Evolutionary conservation across 2,113 vertebrate genomes (phyloP).

Genomic region (Bambusicola thoracicus): DNA sequence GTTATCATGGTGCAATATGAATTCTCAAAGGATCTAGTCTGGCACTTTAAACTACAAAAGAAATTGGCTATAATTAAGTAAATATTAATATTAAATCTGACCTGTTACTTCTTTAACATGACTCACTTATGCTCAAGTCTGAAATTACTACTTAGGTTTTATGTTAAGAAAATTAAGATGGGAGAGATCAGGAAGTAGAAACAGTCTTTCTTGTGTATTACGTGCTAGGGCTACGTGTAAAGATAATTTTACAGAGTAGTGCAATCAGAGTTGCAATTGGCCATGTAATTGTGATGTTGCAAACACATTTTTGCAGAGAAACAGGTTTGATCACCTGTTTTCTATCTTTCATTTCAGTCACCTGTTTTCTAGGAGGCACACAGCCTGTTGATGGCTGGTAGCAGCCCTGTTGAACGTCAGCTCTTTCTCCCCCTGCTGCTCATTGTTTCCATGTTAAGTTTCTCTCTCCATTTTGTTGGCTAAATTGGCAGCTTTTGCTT

Average conservation of each 20-base stretch:
- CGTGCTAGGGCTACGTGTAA: neutral
- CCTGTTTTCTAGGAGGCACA: neutral
- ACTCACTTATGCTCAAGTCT: neutral
- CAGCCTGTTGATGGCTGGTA: neutral
- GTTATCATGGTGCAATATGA: neutral
- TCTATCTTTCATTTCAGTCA: slow-evolving; percentile 6
- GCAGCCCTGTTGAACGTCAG: neutral
- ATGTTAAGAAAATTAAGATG: neutral
- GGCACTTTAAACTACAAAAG: neutral
- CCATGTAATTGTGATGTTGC: neutral
- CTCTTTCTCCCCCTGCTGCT: neutral
- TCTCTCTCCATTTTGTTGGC: neutral
- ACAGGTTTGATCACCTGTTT: neutral
- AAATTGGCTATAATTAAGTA: neutral
- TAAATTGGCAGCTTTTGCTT: neutral
- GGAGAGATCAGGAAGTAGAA: neutral
- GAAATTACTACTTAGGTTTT: neutral
- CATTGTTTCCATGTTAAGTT: neutral
- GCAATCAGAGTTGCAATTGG: neutral
- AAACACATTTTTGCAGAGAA: slow-evolving; percentile 27
- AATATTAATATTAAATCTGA: neutral
- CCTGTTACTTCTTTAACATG: neutral
- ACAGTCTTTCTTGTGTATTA: neutral
- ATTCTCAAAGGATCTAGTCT: neutral
- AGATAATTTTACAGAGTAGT: neutral